Evolutionary conservation across 2,888 invertebrate genomes (phyloP), one percentile per base, ranked within the genome.

Genomic region (Oxycera nigricornis): DNA sequence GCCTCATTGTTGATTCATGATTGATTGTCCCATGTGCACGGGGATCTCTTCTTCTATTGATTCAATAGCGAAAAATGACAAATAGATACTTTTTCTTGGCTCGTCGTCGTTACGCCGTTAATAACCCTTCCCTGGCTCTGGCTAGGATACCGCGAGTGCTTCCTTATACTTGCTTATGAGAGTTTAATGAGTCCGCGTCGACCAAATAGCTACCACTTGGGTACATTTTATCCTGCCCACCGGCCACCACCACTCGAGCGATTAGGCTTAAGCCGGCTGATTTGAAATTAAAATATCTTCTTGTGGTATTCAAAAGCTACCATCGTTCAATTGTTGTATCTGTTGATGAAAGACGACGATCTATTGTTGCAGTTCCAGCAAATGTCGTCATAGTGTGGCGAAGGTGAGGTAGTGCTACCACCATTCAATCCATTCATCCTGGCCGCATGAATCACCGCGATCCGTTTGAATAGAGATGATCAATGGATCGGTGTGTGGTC

Each of bases 201-300:
- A 52, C 50, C 70, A 9, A n/a, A 55, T 65, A 30, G 70, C 70
- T 52, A 55, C 70, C 22, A 20, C 24, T 52, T 55, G 52, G 31
- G 31, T 70, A 31, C 55, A 52, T 0, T 35, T 55, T 55, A 52
- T 70, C 70, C 65, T 65, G 65, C 22, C 65, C 28, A 39, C 41
- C 17, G 22, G 1, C 24, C 39, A 22, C n/a, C 65, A 22, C 65
- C 41, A 70, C 55, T 68, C 26, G 17, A 26, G 24, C 67, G 26
- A 22, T 24, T 11, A n/a, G n/a, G n/a, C n/a, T 46, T 46, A n/a
- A 35, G 26, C 26, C 17, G 14, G 17, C 55, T 70, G 70, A 70
- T 70, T 70, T 24, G 70, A 70, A 70, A 70, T 70, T 70, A 70
- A 70, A 70, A 70, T 70, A 55, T 70, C 70, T 70, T 52, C 52